Percentiles rank a stretch among this genome's conserved stretches.
Conservation (phyloP, 2,888 invertebrate genomes). For the Furcula furcula region DNA sequence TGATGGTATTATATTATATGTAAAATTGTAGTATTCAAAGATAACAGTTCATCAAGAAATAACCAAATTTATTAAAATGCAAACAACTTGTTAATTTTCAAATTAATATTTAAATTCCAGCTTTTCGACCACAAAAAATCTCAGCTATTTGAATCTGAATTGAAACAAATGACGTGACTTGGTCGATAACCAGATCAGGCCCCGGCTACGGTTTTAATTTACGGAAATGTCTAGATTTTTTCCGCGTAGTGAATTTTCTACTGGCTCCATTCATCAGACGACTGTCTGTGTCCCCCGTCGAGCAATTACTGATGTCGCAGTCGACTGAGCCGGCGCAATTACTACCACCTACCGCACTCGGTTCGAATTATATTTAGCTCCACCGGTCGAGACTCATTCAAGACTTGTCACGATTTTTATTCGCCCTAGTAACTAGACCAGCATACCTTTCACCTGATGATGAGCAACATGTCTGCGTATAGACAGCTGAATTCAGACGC, state of each 20-base stretch:
- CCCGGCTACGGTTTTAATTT: slow-evolving; percentile 62
- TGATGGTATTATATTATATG: no score
- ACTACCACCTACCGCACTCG: slow-evolving; percentile 43
- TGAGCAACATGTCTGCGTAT: no score
- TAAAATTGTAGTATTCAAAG: no score
- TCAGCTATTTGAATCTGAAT: no score
- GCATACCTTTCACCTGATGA: no score
- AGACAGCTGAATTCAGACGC: no score
- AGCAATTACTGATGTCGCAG: slow-evolving; percentile 76
- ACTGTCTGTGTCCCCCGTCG: slow-evolving; percentile 62
- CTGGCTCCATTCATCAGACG: slow-evolving; percentile 70
- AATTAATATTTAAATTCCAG: no score
- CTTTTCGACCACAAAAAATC: no score
- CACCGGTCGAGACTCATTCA: slow-evolving; percentile 5
- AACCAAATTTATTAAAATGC: no score
- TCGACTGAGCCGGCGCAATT: slow-evolving; percentile 61
- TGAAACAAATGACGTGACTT: slow-evolving; percentile 23
- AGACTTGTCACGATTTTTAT: slow-evolving; percentile 5
- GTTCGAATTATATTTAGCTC: slow-evolving; percentile 27
- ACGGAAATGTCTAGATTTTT: slow-evolving; percentile 61
- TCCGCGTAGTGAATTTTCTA: slow-evolving; percentile 56
- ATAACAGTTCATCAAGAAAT: no score
- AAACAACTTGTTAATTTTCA: no score
- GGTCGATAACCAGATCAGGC: slow-evolving; percentile 50
- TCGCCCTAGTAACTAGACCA: no score